These are phyloP conservation scores for Ptychochromis oligacanthus DNA, from an alignment of 2,113 vertebrate genomes.

Conservation along the genomic window DNA sequence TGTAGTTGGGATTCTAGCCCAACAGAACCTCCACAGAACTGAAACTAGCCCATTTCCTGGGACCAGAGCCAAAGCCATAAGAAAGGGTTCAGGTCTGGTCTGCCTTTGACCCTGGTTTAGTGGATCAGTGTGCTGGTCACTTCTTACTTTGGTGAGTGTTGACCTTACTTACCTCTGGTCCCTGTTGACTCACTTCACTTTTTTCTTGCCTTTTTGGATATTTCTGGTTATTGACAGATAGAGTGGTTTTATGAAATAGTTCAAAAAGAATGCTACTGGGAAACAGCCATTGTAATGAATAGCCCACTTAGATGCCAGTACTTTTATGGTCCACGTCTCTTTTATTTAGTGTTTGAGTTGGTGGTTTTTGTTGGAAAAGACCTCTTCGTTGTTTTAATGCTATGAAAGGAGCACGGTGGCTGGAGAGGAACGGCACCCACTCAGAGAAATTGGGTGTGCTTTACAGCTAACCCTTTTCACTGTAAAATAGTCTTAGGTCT, in stretches of 20 bases:
- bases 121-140: slow-evolving; percentile 29
- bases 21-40: slow-evolving; percentile 47
- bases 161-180: slow-evolving; percentile 29
- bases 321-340: slow-evolving; percentile 45
- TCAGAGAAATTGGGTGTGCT: slow-evolving; percentile 33
- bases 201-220: slow-evolving; percentile 16
- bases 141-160: slow-evolving; percentile 10
- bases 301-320: slow-evolving; percentile 11
- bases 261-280: slow-evolving; percentile 50
- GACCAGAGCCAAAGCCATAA: slow-evolving; percentile 39
- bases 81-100: slow-evolving; percentile 30
- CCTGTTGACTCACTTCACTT: not conserved
- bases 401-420: not conserved
- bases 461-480: slow-evolving; percentile 37
- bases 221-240: slow-evolving; percentile 52
- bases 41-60: slow-evolving; percentile 37
- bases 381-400: slow-evolving; percentile 43
- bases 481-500: slow-evolving; percentile 30
- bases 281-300: slow-evolving; percentile 46
- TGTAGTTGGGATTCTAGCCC: slow-evolving; percentile 54
- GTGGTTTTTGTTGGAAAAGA: slow-evolving; percentile 43
- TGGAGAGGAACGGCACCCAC: slow-evolving; percentile 15
- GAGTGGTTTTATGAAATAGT: slow-evolving; percentile 40
- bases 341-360: slow-evolving; percentile 49
- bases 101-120: slow-evolving; percentile 22